Conservation (phyloP, 2,888 invertebrate genomes). For the Drepana falcataria region DNA sequence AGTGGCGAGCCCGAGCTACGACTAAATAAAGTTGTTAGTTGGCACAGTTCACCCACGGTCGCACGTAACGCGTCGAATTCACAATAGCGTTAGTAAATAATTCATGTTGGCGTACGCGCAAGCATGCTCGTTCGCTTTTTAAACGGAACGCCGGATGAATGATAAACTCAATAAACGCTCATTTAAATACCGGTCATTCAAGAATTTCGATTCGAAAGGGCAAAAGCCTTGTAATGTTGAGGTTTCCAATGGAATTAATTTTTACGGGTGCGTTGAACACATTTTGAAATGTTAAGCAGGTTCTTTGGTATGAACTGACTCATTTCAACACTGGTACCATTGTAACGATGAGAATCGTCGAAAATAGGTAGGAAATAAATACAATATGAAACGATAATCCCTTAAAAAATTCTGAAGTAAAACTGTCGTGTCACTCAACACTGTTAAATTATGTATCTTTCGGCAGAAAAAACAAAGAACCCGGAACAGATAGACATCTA, state of each 20-base stretch:
- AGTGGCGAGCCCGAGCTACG: slow-evolving; percentile 32
- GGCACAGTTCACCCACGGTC: slow-evolving; percentile 29
- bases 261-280: neutral
- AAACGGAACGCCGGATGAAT: slow-evolving; percentile 37
- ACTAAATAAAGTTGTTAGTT: slow-evolving; percentile 50
- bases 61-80: slow-evolving; percentile 39
- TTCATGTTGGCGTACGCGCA: slow-evolving; percentile 28
- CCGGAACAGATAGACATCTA: slow-evolving; percentile 84
- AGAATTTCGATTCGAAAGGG: slow-evolving; percentile 27
- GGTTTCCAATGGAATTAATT: slow-evolving; percentile 3
- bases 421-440: too few relatives aligned
- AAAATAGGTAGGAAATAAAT: too few relatives aligned
- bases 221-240: slow-evolving; percentile 26
- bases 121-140: slow-evolving; percentile 20
- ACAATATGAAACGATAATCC: too few relatives aligned
- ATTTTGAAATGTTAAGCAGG: neutral
- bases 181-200: slow-evolving; percentile 18
- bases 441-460: slow-evolving; percentile 19
- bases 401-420: too few relatives aligned
- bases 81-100: slow-evolving; percentile 62
- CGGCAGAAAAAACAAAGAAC: slow-evolving; percentile 85
- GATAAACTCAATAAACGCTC: slow-evolving; percentile 28
- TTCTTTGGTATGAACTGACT: neutral
- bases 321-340: neutral
- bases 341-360: neutral